Base-by-base conservation (phyloP, 30 jellyfish, hydroid and myxozoan genomes). In the Sanderia malayensis region DNA sequence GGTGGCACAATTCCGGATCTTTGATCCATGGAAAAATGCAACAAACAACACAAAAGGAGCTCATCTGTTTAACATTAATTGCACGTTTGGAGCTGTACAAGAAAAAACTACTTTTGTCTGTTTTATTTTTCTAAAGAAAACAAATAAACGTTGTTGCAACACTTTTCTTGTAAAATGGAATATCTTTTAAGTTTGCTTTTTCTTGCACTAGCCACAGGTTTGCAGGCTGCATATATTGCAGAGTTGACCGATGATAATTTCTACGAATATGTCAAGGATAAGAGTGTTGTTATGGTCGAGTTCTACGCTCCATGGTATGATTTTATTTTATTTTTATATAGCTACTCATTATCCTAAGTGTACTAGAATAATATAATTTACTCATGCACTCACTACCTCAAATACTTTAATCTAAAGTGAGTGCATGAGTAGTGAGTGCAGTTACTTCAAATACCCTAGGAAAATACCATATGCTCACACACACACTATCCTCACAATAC, bases 221-320 rank as follows among this genome's bases (percentile, higher is more conserved):
- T 78, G 32, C 58, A 82, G 0, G 86, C 75, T 30, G 86, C 86
- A 0, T 82, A 82, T 26, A 71, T 90, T 6, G 37, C 82, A 0
- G 97, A 90, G 60, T 67, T 90, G 24, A 84, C 93, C 0, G 97
- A 90, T 64, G 83, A 83, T 67, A 83, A 83, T 58, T 90, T 90
- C 55, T 84, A 74, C 72, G 94, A 79, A 18, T 90, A 90, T 61
- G 97, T 95, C 33, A 79, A 83, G 69, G 94, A 81, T 21, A 90
- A 90, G 41, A 86, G 77, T 34, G 93, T 90, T 46, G 59, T 90
- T 15, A 24, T 90, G 86, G 93, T 83, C 65, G 92, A 90, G 45
- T 90, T 90, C 46, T 90, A 83, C 58, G 95, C 97, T 26, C 97
- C 97, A 46, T 90, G 97, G 97, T 90, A 63, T 45, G 95, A 10